Percentiles rank a stretch among this genome's conserved stretches.
Evolutionary conservation across 2,888 invertebrate genomes (phyloP).

Genomic region (Portevinia maculata): DNA sequence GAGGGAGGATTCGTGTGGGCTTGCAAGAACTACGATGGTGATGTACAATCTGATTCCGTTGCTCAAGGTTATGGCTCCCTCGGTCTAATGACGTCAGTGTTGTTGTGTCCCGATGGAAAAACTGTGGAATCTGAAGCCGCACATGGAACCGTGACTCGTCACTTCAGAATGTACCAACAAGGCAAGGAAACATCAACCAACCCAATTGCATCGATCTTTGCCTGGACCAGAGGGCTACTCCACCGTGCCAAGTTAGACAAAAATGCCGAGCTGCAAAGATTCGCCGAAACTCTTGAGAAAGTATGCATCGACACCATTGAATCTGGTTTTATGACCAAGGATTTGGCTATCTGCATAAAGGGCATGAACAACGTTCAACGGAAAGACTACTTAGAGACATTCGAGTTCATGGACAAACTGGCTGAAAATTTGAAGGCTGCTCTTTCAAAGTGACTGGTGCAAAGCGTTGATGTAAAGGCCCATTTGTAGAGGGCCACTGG

Average conservation of each 20-base stretch:
- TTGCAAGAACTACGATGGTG: slow-evolving; percentile 99
- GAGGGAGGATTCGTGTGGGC: slow-evolving; percentile 99
- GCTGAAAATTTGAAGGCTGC: slow-evolving; percentile 90
- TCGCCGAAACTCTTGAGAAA: slow-evolving; percentile 93
- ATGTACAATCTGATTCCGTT: slow-evolving; percentile 99
- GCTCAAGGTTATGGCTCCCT: slow-evolving; percentile 98
- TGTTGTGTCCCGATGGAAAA: slow-evolving; percentile 98
- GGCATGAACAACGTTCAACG: slow-evolving; percentile 90
- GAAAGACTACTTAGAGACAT: slow-evolving; percentile 96
- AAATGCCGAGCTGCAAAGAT: slow-evolving; percentile 89
- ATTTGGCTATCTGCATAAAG: slow-evolving; percentile 98
- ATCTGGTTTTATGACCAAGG: slow-evolving; percentile 98
- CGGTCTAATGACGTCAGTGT: slow-evolving; percentile 98
- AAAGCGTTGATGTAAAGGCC: slow-evolving; percentile 42
- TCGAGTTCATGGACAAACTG: slow-evolving; percentile 97
- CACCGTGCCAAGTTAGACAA: slow-evolving; percentile 97
- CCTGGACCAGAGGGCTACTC: slow-evolving; percentile 97
- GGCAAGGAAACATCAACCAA: slow-evolving; percentile 99
- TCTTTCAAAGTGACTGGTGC: slow-evolving; percentile 77
- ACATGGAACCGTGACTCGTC: slow-evolving; percentile 97
- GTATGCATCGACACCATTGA: slow-evolving; percentile 98
- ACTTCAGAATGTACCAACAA: slow-evolving; percentile 94
- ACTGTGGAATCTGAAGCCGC: slow-evolving; percentile 99
- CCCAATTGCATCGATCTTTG: slow-evolving; percentile 99
- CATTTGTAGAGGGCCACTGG: slow-evolving; percentile 43